Evolutionary conservation across 2,797 vertebrate species (phyloP).

Genomic region (Cephalopachus bancanus): DNA sequence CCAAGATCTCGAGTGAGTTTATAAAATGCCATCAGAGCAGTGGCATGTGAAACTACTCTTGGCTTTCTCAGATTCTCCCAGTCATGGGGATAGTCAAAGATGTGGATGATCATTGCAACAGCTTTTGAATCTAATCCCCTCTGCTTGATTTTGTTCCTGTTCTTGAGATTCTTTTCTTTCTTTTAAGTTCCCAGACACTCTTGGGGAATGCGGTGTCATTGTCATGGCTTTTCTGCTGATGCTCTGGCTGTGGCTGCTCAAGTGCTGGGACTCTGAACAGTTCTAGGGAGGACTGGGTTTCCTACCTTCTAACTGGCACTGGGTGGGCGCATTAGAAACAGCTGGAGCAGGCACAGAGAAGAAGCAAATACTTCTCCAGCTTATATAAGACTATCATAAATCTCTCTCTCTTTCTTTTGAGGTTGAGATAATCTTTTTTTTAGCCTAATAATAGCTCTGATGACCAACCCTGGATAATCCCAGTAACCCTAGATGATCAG

Average conservation of each 20-base stretch:
- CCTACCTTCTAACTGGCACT: background rate
- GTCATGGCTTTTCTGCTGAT: background rate
- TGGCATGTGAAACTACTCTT: background rate
- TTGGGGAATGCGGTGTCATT: background rate
- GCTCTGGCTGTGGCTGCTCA: background rate
- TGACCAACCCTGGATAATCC: background rate
- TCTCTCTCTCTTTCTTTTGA: background rate
- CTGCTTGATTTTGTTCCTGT: background rate
- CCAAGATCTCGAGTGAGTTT: slow-evolving; percentile 34
- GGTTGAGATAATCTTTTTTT: background rate
- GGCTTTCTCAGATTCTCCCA: background rate
- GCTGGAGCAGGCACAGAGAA: background rate
- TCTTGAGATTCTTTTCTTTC: slow-evolving; percentile 45
- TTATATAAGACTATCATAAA: background rate
- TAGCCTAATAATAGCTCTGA: background rate
- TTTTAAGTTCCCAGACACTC: background rate
- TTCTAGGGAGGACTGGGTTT: background rate
- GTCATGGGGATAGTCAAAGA: background rate
- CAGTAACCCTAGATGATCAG: background rate
- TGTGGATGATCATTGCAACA: background rate
- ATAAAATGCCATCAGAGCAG: background rate
- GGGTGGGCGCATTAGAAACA: background rate
- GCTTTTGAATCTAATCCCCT: background rate
- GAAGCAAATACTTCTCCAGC: background rate
- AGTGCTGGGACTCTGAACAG: background rate